These are phyloP conservation scores for Ctenicera cuprea DNA, from an alignment of 2,888 invertebrate genomes.

Conservation along the genomic window DNA sequence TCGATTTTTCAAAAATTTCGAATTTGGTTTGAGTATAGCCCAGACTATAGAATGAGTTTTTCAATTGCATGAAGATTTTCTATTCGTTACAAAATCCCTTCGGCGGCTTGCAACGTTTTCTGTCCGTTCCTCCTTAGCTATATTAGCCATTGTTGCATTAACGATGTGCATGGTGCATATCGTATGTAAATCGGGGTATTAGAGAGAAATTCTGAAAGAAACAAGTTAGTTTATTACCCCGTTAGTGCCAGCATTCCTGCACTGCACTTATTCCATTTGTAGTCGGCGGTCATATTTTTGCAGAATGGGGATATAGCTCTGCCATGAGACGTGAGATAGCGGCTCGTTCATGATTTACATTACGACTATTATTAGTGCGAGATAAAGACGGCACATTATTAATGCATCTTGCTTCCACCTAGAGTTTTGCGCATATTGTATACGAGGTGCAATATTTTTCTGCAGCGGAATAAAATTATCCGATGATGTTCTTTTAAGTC, in stretches of 20 bases:
- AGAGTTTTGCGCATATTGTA: conserved; percentile 6
- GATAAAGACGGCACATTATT: conserved; percentile 13
- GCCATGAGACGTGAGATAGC: conserved; percentile 39
- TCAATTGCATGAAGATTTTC: not conserved
- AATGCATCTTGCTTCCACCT: conserved; percentile 11
- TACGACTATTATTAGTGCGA: conserved; percentile 32
- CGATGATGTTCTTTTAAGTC: not conserved
- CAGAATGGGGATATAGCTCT: conserved; percentile 40
- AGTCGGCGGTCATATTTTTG: conserved; percentile 47
- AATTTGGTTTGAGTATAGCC: too few relatives aligned
- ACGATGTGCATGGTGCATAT: conserved; percentile 52
- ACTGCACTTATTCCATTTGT: conserved; percentile 53
- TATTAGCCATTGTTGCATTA: conserved; percentile 40
- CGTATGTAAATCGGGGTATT: conserved; percentile 62
- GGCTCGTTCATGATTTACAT: conserved; percentile 42
- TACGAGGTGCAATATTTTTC: not conserved
- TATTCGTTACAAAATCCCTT: not conserved
- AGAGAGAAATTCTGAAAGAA: conserved; percentile 59
- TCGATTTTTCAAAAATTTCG: too few relatives aligned
- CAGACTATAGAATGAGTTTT: too few relatives aligned
- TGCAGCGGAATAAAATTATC: not conserved
- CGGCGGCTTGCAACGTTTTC: conserved; percentile 2
- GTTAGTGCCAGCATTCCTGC: conserved; percentile 53
- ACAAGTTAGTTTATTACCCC: conserved; percentile 60
- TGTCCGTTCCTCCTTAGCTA: conserved; percentile 3